phyloP scores from a whole-genome alignment of 2,797 vertebrate species.

The Molothrus ater region DNA sequence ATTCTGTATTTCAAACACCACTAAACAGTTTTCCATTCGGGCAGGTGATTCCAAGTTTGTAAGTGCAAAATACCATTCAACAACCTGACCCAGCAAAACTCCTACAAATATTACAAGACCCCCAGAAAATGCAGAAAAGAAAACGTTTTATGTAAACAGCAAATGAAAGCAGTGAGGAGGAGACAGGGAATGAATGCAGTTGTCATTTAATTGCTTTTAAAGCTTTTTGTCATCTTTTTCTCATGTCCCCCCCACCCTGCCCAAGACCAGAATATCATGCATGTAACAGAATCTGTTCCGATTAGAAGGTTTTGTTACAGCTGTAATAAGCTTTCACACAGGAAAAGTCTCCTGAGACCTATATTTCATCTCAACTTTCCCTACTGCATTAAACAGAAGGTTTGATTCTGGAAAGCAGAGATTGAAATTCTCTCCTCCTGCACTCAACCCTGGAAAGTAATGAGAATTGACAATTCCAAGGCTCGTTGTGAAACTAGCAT shows the following conservation, averaged over 20 bases:
- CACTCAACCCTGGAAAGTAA: conserved; percentile 82
- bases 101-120: background rate
- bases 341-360: conserved; percentile 61
- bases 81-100: conserved; percentile 21
- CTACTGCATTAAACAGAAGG: conserved; percentile 66
- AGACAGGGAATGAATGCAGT: background rate
- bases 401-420: conserved; percentile 86
- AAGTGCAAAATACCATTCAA: conserved; percentile 12
- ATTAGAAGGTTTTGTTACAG: conserved; percentile 77
- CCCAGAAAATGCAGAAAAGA: background rate
- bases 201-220: conserved; percentile 35
- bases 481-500: conserved; percentile 78
- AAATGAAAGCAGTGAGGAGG: background rate
- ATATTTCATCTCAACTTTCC: conserved; percentile 77
- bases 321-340: conserved; percentile 76
- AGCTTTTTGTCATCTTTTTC: conserved; percentile 25
- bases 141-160: background rate
- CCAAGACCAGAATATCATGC: conserved; percentile 63
- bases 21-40: conserved; percentile 19
- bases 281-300: conserved; percentile 69
- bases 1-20: conserved; percentile 29
- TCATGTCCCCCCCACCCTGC: conserved; percentile 7
- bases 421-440: conserved; percentile 67
- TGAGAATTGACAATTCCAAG: conserved; percentile 80
- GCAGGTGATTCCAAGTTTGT: background rate